Percentiles rank a stretch among this genome's conserved stretches.
These are phyloP conservation scores for Tetraodon nigroviridis DNA, from an alignment of 2,113 vertebrate species.

Conservation along the genomic window DNA sequence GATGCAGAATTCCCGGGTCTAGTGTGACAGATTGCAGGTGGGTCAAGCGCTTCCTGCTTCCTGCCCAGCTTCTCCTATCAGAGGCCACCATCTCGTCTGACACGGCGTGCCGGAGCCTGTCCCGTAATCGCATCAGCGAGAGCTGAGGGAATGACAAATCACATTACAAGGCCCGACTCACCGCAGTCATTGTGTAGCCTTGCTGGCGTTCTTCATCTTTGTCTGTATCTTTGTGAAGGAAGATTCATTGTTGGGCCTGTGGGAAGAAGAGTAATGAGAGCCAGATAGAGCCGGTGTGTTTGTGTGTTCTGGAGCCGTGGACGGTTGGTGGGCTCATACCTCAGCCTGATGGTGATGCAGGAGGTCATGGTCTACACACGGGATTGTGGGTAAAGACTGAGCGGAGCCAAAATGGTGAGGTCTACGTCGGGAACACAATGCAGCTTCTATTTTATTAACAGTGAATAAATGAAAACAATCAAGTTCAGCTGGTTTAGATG, in stretches of 20 bases:
- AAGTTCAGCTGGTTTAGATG: slow-evolving; percentile 28
- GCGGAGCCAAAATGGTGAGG: background rate
- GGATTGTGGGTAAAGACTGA: background rate
- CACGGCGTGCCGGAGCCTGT: slow-evolving; percentile 32
- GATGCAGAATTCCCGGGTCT: slow-evolving; percentile 9
- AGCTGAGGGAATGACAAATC: slow-evolving; percentile 67
- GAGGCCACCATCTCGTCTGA: slow-evolving; percentile 52
- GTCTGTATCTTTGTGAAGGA: slow-evolving; percentile 46
- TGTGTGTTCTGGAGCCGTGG: slow-evolving; percentile 26
- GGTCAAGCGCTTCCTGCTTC: slow-evolving; percentile 49
- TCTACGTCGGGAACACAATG: slow-evolving; percentile 21
- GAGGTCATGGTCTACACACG: background rate
- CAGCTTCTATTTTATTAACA: slow-evolving; percentile 15
- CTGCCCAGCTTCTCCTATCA: slow-evolving; percentile 43
- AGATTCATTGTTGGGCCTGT: slow-evolving; percentile 56
- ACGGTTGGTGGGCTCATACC: slow-evolving; percentile 1
- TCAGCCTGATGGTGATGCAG: background rate
- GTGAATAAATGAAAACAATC: slow-evolving; percentile 37
- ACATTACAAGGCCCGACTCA: slow-evolving; percentile 63
- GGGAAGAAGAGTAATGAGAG: slow-evolving; percentile 51
- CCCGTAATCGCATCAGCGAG: slow-evolving; percentile 69
- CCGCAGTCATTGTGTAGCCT: slow-evolving; percentile 48
- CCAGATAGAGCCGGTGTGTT: slow-evolving; percentile 19
- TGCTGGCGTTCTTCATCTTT: slow-evolving; percentile 40
- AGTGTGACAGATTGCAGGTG: slow-evolving; percentile 44